These are phyloP conservation scores for Oscheius sp. DNA, from an alignment of 2,888 invertebrate genomes.

Conservation along the genomic window DNA sequence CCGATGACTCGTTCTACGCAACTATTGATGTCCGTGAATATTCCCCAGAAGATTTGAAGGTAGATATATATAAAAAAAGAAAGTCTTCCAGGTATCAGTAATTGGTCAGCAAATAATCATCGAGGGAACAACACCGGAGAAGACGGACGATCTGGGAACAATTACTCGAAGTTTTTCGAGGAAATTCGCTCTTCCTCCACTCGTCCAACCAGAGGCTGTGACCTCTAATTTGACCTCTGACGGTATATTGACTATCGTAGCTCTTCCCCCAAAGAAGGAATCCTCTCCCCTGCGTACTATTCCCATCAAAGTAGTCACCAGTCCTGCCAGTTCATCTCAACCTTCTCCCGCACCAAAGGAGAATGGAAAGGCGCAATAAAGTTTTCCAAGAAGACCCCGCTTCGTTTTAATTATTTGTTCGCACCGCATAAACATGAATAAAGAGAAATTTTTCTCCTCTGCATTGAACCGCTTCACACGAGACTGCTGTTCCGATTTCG, in stretches of 20 bases:
- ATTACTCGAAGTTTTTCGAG: constrained; percentile 52
- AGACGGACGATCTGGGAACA: constrained; percentile 59
- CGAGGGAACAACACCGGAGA: constrained; percentile 64
- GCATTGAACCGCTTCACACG: too few relatives aligned
- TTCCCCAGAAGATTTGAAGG: constrained; percentile 65
- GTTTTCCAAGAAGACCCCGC: constrained; percentile 9
- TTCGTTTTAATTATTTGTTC: constrained; percentile 12
- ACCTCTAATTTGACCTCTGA: constrained; percentile 62
- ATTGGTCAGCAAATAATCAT: constrained; percentile 60
- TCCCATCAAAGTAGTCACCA: constrained; percentile 32
- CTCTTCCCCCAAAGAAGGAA: constrained; percentile 50
- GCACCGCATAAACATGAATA: neutral
- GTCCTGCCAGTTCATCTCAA: constrained; percentile 17
- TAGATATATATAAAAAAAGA: constrained; percentile 4
- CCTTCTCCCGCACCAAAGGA: constrained; percentile 19
- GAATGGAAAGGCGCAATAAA: constrained; percentile 1
- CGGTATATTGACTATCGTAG: constrained; percentile 60
- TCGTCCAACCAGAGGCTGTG: constrained; percentile 58
- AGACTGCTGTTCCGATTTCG: constrained; percentile 25
- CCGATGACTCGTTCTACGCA: constrained; percentile 61
- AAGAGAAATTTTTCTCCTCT: too few relatives aligned
- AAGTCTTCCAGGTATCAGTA: constrained; percentile 60
- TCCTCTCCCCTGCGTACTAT: constrained; percentile 29
- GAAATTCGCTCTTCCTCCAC: constrained; percentile 61
- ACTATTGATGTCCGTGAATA: constrained; percentile 62